phyloP scores from a whole-genome alignment of 1,140 invertebrate genomes.

The Euwallacea similis region DNA sequence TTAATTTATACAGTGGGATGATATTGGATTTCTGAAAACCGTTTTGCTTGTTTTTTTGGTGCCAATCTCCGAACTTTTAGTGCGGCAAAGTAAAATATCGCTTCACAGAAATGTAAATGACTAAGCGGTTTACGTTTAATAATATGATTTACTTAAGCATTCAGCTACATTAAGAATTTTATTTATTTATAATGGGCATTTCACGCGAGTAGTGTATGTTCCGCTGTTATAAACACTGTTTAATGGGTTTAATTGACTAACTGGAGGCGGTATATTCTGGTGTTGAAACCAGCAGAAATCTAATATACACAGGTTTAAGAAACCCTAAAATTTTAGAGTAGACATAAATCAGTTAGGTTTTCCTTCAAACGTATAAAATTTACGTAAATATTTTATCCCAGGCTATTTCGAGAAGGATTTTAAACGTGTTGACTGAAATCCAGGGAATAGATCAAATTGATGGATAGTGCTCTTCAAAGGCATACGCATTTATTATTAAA shows the following conservation, averaged over 20 bases:
- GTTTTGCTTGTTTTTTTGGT: no score
- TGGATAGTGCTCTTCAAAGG: background rate
- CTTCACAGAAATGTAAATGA: no score
- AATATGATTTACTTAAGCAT: constrained; percentile 9
- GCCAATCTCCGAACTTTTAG: no score
- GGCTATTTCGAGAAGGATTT: constrained; percentile 24
- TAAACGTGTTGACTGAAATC: constrained; percentile 15
- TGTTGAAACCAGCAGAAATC: constrained; percentile 3
- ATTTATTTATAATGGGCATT: background rate
- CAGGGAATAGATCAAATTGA: constrained; percentile 5
- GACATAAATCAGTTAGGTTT: constrained; percentile 20
- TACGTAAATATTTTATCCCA: constrained; percentile 30
- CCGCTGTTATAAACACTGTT: background rate
- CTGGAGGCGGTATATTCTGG: background rate
- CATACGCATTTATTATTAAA: no score
- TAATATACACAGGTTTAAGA: constrained; percentile 2
- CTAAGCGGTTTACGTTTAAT: background rate
- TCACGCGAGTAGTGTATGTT: background rate
- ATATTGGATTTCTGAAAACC: no score
- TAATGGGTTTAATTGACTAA: constrained; percentile 18
- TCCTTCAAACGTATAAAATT: constrained; percentile 17
- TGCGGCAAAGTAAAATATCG: no score
- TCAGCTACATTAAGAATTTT: constrained; percentile 3
- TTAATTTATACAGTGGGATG: no score
- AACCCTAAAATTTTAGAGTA: constrained; percentile 17